A percentile compares a stretch with the other conserved stretches of the same genome.
Conservation (phyloP, 2,113 vertebrate species). For the Ammodytes marinus region DNA sequence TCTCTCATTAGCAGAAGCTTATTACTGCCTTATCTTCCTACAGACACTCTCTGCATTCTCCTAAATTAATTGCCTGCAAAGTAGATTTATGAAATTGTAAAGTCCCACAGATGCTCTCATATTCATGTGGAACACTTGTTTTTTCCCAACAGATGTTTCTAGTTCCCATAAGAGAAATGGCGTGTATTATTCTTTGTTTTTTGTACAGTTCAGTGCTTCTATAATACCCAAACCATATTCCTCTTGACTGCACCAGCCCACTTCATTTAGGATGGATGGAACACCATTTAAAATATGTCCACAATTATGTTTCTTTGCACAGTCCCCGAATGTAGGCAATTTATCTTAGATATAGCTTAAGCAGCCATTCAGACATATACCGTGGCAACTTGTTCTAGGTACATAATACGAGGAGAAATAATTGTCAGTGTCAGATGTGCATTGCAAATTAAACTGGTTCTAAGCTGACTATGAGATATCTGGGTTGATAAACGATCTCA, state of each 20-base stretch:
- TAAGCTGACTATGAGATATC: not conserved
- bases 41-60: constrained; percentile 67
- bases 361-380: constrained; percentile 5
- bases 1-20: constrained; percentile 76
- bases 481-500: constrained; percentile 6
- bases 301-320: not conserved
- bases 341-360: not conserved
- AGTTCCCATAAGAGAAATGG: constrained; percentile 58
- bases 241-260: constrained; percentile 16
- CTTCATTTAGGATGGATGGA: constrained; percentile 15
- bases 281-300: constrained; percentile 2
- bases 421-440: not conserved
- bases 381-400: not conserved
- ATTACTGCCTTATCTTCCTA: constrained; percentile 73
- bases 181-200: constrained; percentile 25
- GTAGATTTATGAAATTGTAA: constrained; percentile 72
- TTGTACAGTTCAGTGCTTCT: constrained; percentile 24
- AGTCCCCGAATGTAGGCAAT: not conserved
- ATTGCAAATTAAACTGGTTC: not conserved
- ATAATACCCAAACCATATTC: constrained; percentile 22
- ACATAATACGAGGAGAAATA: not conserved
- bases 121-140: constrained; percentile 64
- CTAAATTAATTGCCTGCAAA: constrained; percentile 72
- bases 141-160: constrained; percentile 74
- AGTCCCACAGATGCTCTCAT: constrained; percentile 71